Base-by-base conservation (phyloP, 2,797 vertebrate species). In the Hippopotamyrus pictus region DNA sequence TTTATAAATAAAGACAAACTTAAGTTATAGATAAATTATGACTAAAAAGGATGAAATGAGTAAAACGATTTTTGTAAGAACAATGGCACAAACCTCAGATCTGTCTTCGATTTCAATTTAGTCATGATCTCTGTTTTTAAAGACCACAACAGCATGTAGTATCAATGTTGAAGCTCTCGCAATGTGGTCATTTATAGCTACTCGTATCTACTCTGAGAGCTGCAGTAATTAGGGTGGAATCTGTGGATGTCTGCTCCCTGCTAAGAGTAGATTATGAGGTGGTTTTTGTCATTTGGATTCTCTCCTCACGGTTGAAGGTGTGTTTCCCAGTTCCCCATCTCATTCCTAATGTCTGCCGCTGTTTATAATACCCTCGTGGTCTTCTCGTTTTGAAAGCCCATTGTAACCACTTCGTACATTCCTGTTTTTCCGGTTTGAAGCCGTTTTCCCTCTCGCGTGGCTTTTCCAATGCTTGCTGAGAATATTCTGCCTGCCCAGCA, bases 321-420 rank as follows among this genome's bases (percentile, higher is more conserved):
- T 14, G 44, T 51, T 69, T 44, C 25, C 83, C 33, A 22, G 22
- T 48, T 50, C 1, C 1, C 54, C 9, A 7, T 89, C 90, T 86
- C 89, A 84, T 48, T 88, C 73, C 17, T 79, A 6, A 44, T n/a
- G 17, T 44, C 8, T 79, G 37, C 41, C 8, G 7, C 5, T 90
- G 83, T 89, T 87, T 90, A 29, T 48, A 73, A 57, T 88, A 89
- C 85, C 46, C 85, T n/a, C 46, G 53, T 86, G 90, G 90, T 91
- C 90, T 51, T 88, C 65, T 90, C 90, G 89, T 90, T 90, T 88
- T 79, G 73, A 41, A 44, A 79, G 73, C 41, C 37, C 73, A 79
- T 79, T 86, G 89, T 91, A 79, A 90, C 89, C 65, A 86, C 91
- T 90, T 91, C 90, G 87, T 88, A 91, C 92, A 91, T 91, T 92